Percentiles rank a stretch among this genome's conserved stretches.
Evolutionary conservation across 1,140 invertebrate species (phyloP).

Genomic region (Eupeodes corollae): DNA sequence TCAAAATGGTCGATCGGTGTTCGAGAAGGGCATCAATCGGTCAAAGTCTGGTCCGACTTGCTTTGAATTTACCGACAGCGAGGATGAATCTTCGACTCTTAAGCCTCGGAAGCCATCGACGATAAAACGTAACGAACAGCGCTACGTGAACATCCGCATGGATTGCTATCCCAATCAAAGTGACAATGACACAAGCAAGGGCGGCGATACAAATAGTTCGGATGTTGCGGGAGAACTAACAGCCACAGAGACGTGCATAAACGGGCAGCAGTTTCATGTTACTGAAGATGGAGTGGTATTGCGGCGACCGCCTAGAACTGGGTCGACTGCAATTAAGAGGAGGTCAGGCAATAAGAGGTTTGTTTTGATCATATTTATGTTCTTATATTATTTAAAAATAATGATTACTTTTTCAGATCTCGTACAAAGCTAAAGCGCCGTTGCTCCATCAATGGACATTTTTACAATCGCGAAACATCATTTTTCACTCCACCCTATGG

Average conservation of each 20-base stretch:
- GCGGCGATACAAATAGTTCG: slow-evolving; percentile 17
- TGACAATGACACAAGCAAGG: slow-evolving; percentile 24
- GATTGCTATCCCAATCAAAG: slow-evolving; percentile 33
- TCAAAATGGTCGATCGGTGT: slow-evolving; percentile 23
- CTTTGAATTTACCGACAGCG: slow-evolving; percentile 39
- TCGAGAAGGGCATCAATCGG: slow-evolving; percentile 45
- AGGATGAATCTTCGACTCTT: slow-evolving; percentile 21
- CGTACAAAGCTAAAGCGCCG: slow-evolving; percentile 58
- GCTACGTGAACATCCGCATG: slow-evolving; percentile 34
- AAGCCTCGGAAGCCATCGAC: slow-evolving; percentile 20
- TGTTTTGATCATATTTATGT: slow-evolving; percentile 4
- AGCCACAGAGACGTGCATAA: slow-evolving; percentile 21
- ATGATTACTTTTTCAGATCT: slow-evolving; percentile 40
- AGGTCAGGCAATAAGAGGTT: slow-evolving; percentile 52
- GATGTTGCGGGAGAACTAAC: not conserved
- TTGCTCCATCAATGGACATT: slow-evolving; percentile 81
- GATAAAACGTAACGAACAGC: slow-evolving; percentile 24
- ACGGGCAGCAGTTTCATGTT: slow-evolving; percentile 26
- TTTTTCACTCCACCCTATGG: slow-evolving; percentile 77
- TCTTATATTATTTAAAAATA: no score
- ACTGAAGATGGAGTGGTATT: slow-evolving; percentile 34
- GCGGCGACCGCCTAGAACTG: slow-evolving; percentile 39
- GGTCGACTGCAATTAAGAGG: slow-evolving; percentile 58
- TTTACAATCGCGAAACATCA: slow-evolving; percentile 78
- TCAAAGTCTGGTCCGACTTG: slow-evolving; percentile 60